Percentiles rank a stretch among this genome's conserved stretches.
Conservation (phyloP, 2,888 invertebrate species). For the Odontocolon sp. region DNA sequence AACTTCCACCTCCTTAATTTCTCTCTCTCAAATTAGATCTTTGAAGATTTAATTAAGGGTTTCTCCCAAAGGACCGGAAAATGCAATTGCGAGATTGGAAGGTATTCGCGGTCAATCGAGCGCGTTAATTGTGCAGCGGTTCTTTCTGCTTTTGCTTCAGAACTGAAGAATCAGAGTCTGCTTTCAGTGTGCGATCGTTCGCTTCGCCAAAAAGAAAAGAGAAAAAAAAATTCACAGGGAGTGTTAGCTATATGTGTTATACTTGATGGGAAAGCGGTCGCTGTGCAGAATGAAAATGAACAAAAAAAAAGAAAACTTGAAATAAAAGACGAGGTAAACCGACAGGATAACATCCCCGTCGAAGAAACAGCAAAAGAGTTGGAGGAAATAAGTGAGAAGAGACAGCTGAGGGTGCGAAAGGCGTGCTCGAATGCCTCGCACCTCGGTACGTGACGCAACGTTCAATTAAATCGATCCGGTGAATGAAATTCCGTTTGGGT, state of each 20-base stretch:
- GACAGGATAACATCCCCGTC: conserved; percentile 21
- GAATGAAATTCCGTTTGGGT: conserved; percentile 72
- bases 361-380: neutral
- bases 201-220: conserved; percentile 10
- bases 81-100: conserved; percentile 53
- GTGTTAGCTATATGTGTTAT: conserved; percentile 13
- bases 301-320: neutral
- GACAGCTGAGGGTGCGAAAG: conserved; percentile 1
- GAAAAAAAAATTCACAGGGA: conserved; percentile 14
- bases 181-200: too few relatives aligned
- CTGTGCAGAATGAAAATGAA: conserved; percentile 21
- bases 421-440: conserved; percentile 16
- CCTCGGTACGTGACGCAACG: conserved; percentile 66
- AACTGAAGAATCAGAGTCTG: conserved; percentile 48
- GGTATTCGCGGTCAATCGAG: conserved; percentile 58
- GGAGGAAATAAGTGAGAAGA: neutral
- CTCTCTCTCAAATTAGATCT: conserved; percentile 39
- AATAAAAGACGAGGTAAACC: neutral
- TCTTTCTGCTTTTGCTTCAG: conserved; percentile 50
- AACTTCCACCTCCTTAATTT: neutral
- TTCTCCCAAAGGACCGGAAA: conserved; percentile 16
- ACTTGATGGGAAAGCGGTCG: conserved; percentile 30
- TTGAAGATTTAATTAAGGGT: conserved; percentile 47
- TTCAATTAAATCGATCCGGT: conserved; percentile 73
- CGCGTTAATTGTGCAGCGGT: conserved; percentile 44